Conservation (phyloP, 2,888 invertebrate genomes). For the Drosophila lutescens region DNA sequence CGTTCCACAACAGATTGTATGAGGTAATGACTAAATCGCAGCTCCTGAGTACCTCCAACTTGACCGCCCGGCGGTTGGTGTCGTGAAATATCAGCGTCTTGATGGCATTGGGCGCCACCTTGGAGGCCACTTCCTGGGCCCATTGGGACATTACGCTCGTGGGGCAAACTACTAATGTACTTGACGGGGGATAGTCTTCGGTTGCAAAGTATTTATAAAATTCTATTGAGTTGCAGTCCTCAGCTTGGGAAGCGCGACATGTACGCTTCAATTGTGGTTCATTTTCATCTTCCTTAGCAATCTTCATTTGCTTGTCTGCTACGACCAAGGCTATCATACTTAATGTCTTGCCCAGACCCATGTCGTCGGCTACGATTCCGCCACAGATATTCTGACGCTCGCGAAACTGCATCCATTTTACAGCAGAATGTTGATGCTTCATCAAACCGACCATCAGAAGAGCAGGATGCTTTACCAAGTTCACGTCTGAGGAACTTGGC, state of each 20-base stretch:
- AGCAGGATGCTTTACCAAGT: constrained; percentile 85
- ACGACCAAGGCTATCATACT: constrained; percentile 91
- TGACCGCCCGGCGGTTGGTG: constrained; percentile 88
- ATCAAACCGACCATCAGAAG: constrained; percentile 88
- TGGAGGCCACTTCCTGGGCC: constrained; percentile 90
- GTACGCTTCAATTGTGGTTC: neutral
- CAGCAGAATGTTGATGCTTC: constrained; percentile 92
- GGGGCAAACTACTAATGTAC: constrained; percentile 94
- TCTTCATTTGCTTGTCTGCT: constrained; percentile 57
- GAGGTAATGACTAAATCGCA: constrained; percentile 95
- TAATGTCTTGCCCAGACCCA: constrained; percentile 88
- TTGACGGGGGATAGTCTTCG: constrained; percentile 64
- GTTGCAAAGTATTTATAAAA: constrained; percentile 19
- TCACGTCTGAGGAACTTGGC: neutral
- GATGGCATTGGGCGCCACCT: constrained; percentile 87
- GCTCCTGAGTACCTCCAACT: constrained; percentile 86
- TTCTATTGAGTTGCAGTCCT: no score
- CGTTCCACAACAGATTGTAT: constrained; percentile 89
- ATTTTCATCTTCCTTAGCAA: neutral
- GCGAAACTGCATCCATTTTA: constrained; percentile 94
- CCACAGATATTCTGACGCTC: constrained; percentile 93
- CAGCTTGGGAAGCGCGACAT: no score
- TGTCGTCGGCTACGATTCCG: constrained; percentile 91
- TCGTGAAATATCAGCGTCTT: constrained; percentile 92
- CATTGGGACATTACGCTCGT: constrained; percentile 96